phyloP scores from a whole-genome alignment of 2,797 vertebrate genomes.

The Sitta carolinensis region DNA sequence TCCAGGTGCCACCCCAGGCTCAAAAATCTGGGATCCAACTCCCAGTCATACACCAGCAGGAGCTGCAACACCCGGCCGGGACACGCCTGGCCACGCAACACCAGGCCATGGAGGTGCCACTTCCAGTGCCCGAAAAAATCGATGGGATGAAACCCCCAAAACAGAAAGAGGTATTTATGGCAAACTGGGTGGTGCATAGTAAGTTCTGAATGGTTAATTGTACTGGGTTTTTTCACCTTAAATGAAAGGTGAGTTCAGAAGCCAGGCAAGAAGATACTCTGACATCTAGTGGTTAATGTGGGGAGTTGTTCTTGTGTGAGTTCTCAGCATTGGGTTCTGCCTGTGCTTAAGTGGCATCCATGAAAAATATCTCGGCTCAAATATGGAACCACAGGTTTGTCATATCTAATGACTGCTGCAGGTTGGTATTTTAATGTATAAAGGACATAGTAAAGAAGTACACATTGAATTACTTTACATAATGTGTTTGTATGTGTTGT shows the following conservation, averaged over 20 bases:
- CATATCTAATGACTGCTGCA: neutral
- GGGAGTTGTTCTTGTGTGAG: neutral
- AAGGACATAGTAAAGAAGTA: neutral
- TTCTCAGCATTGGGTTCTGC: neutral
- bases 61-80: slow-evolving; percentile 92
- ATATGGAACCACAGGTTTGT: neutral
- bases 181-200: neutral
- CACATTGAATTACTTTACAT: fast-evolving
- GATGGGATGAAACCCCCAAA: slow-evolving; percentile 99
- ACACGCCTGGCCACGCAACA: slow-evolving; percentile 95
- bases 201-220: neutral
- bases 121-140: slow-evolving; percentile 95
- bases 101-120: slow-evolving; percentile 94
- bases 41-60: slow-evolving; percentile 97
- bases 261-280: neutral
- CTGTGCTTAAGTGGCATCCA: neutral
- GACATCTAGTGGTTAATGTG: slow-evolving; percentile 40
- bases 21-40: slow-evolving; percentile 98
- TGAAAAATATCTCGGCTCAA: neutral
- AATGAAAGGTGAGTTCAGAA: neutral
- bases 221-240: neutral
- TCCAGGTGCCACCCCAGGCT: slow-evolving; percentile 94
- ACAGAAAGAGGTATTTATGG: slow-evolving; percentile 86
- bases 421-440: neutral
- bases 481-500: fast-evolving